Evolutionary conservation across 2,797 vertebrate species (phyloP), one percentile per base, ranked within the genome.

Genomic region (Sebastolobus altivelis): DNA sequence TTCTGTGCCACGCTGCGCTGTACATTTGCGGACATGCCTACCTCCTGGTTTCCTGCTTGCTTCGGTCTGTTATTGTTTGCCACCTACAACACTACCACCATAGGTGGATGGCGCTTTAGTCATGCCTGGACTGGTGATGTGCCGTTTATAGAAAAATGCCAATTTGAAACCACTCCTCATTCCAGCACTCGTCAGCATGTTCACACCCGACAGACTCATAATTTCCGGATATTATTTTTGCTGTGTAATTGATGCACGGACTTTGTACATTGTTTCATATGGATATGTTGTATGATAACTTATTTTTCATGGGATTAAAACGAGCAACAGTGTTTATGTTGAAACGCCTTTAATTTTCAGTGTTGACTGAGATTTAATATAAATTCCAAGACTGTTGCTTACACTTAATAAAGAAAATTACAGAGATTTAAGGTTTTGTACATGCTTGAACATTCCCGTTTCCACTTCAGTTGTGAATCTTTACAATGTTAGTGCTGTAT

Each of bases 271-370:
- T 97, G 96, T 97, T 98, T 97, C 95, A 90, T 72, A 75, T 96
- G 95, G 96, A 96, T 96, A 96, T 97, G 97, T 97, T 96, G 96
- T 97, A 96, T 96, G 96, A 88, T 95, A 94, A 96, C 94, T 96
- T 97, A 88, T 88, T 93, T 97, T 96, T 97, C 95, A 96, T 96
- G 81, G 95, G 96, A 96, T 97, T 97, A 96, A 96, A 93, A 95
- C 65, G 91, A 96, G 95, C 91, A 94, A 93, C 87, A 91, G 95
- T 80, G 61, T 93, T 95, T 96, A 95, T 94, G 94, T 96, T 96
- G 88, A 84, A 77, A 90, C 96, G 94, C 93, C 95, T 96, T 95
- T 93, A 81, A 94, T 95, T 95, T 85, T 88, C 81, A 71, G 37
- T 89, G 82, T 89, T 91, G 93, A 96, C 96, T 96, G 96, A 97